Conservation (phyloP, 1,140 invertebrate genomes). For the Calliphora vicina region DNA sequence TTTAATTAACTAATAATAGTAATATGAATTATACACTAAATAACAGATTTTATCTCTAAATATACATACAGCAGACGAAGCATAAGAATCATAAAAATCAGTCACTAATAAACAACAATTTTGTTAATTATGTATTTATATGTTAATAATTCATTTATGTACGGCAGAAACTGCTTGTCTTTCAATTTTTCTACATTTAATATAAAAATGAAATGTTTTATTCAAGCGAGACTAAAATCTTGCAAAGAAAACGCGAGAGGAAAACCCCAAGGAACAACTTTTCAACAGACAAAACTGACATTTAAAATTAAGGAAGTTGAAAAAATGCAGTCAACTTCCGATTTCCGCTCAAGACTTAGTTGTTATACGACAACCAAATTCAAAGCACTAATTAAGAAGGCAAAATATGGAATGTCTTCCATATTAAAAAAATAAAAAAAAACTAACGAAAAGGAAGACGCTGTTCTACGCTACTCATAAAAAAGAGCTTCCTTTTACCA, state of each 20-base stretch:
- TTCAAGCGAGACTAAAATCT: background rate
- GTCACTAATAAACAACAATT: too few relatives aligned
- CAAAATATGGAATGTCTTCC: too few relatives aligned
- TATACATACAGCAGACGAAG: too few relatives aligned
- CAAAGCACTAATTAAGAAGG: background rate
- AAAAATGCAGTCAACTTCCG: conserved; percentile 12
- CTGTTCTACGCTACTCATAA: too few relatives aligned
- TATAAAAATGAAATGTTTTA: background rate
- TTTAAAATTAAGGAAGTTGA: background rate
- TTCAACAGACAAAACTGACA: background rate
- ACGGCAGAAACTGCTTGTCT: background rate
- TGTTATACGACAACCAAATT: background rate
- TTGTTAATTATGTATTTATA: too few relatives aligned
- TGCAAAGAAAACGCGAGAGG: background rate
- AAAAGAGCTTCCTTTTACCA: background rate
- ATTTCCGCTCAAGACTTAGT: background rate
- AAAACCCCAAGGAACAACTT: background rate
- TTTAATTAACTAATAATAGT: conserved; percentile 17
- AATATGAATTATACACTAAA: background rate
- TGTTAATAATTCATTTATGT: too few relatives aligned
- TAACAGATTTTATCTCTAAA: background rate
- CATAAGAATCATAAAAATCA: too few relatives aligned
- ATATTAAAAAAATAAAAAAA: too few relatives aligned
- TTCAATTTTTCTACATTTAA: background rate
- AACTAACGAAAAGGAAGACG: too few relatives aligned